phyloP scores from a whole-genome alignment of 2,888 invertebrate genomes.

The Trichogramma evanescens region DNA sequence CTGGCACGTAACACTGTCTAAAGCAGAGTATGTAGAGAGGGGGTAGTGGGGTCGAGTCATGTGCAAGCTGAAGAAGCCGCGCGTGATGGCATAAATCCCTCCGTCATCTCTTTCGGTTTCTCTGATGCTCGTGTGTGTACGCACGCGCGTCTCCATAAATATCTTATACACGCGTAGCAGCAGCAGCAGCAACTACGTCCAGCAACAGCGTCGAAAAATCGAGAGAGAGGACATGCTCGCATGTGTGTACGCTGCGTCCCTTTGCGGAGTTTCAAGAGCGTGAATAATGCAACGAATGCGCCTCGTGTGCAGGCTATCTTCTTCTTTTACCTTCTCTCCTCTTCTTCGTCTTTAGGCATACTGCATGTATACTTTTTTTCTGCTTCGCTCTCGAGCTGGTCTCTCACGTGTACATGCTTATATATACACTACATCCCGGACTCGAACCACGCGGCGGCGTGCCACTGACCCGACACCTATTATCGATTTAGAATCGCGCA shows the following conservation, averaged over 20 bases:
- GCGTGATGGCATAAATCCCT: too few species aligned
- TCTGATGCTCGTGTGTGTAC: background rate
- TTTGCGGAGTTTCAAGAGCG: constrained; percentile 5
- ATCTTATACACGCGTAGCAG: constrained; percentile 1
- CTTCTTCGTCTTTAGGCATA: too few species aligned
- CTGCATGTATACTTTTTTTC: too few species aligned
- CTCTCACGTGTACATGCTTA: too few species aligned
- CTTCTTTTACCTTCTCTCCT: too few species aligned
- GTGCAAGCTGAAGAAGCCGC: background rate
- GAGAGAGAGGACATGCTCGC: background rate
- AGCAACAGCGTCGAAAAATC: background rate
- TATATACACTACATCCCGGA: too few species aligned
- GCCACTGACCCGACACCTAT: constrained; percentile 18
- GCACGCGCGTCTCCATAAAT: constrained; percentile 2
- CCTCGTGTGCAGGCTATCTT: background rate
- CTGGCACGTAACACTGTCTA: too few species aligned
- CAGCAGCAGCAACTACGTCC: background rate
- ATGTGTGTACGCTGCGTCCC: background rate
- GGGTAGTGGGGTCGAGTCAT: background rate
- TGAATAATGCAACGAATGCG: constrained; percentile 19
- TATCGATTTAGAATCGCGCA: constrained; percentile 6
- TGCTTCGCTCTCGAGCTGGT: too few species aligned
- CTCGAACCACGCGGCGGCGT: constrained; percentile 1
- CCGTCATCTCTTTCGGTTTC: too few species aligned
- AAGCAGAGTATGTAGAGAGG: background rate